Conservation (phyloP, 2,888 invertebrate species). For the Leptopilina drosophilae region DNA sequence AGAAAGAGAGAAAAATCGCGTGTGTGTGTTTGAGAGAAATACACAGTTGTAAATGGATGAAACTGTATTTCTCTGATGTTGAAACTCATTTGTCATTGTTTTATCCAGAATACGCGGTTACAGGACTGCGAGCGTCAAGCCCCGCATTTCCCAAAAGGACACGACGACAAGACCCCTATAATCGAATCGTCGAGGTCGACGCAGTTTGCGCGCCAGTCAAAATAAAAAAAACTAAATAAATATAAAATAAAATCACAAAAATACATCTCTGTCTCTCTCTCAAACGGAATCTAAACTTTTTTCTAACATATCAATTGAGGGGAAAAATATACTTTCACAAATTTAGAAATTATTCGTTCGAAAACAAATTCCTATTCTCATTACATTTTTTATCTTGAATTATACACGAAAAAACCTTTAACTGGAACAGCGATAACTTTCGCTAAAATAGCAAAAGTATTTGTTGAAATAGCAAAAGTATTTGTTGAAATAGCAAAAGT, state of each 20-base stretch:
- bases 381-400: too few relatives aligned
- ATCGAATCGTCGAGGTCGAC: conserved; percentile 45
- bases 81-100: conserved; percentile 55
- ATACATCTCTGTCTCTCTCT: not conserved
- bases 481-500: too few relatives aligned
- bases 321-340: too few relatives aligned
- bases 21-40: conserved; percentile 18
- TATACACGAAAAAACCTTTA: too few relatives aligned
- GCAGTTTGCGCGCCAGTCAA: conserved; percentile 6
- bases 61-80: conserved; percentile 42
- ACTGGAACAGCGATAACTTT: too few relatives aligned
- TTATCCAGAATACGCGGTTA: conserved; percentile 45
- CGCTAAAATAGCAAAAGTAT: too few relatives aligned
- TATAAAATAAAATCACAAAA: conserved; percentile 49
- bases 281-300: conserved; percentile 21
- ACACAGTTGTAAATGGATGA: conserved; percentile 42
- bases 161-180: conserved; percentile 45
- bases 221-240: conserved; percentile 52
- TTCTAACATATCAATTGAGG: not conserved
- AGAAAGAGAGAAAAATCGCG: not conserved
- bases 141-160: conserved; percentile 50
- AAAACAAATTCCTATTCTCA: too few relatives aligned
- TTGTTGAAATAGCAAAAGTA: too few relatives aligned
- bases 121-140: conserved; percentile 38
- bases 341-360: too few relatives aligned